Evolutionary conservation across 1,140 invertebrate genomes (phyloP), one percentile per base, ranked within the genome.

Genomic region (Sarcophaga bullata): DNA sequence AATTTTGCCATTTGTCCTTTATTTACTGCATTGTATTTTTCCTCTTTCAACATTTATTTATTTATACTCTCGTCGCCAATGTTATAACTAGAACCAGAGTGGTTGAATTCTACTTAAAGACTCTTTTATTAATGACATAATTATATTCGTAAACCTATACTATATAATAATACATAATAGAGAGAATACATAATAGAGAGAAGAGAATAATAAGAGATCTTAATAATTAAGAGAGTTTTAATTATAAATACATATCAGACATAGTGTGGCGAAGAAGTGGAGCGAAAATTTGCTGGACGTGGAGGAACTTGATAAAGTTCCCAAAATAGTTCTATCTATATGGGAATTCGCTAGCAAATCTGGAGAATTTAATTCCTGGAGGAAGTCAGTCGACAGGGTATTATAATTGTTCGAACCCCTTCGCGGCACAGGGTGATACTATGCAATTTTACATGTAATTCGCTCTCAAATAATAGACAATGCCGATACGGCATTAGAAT

Each of bases 361-460:
- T 54, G 73, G 50, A 10, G 82, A 82, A 62, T 82, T 78, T 46
- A 82, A 72, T 37, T 82, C 73, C 8, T 82, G 82, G 82, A 76
- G 50, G 13, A 82, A 82, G 68, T 54, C 72, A 9, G 73, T 82
- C 5, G 52, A 54, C 10, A 50, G 49, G 10, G 49, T 50, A 50
- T 50, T 50, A 50, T 6, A 50, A 50, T 6, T 50, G 49, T 50
- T 8, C 10, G 49, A 50, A 50, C 49, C 49, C 10, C 49, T 50
- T 50, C 49, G 49, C 10, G 10, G 10, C 10, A 50, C 49, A 50
- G 49, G 49, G 10, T 10, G 49, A 10, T 50, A 50, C 49, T 50
- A 50, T 50, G 49, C 49, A 50, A 50, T 50, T 50, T 50, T 50
- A 50, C 49, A 50, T 50, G 49, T 50, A 6, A 50, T 50, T 10